A percentile compares a stretch with the other conserved stretches of the same genome.
These are phyloP conservation scores for Hipposideros larvatus DNA, from an alignment of 2,797 vertebrate species.

Conservation along the genomic window DNA sequence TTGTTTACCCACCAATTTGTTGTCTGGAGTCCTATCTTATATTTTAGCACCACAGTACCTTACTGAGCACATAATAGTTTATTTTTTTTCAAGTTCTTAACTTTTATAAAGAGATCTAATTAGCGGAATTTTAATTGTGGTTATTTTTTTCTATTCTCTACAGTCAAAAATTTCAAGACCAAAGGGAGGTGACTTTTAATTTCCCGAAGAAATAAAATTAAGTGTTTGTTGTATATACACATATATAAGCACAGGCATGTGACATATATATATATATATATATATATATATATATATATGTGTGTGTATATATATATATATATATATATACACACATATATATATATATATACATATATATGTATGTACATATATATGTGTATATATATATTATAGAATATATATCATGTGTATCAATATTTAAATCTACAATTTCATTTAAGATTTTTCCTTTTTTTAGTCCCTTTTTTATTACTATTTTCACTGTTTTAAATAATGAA, in stretches of 20 bases:
- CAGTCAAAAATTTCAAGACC: neutral
- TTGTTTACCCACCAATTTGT: neutral
- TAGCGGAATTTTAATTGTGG: conserved; percentile 44
- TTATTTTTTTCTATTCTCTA: neutral
- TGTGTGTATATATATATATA: neutral
- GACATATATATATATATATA: neutral
- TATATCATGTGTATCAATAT: neutral
- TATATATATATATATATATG: neutral
- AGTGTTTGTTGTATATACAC: neutral
- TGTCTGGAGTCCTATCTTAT: neutral
- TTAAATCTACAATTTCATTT: neutral
- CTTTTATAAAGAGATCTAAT: neutral
- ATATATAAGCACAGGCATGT: accelerated
- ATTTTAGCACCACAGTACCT: neutral
- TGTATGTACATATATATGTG: neutral
- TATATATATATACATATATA: neutral
- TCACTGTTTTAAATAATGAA: neutral
- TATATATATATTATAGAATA: neutral
- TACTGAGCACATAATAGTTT: conserved; percentile 18
- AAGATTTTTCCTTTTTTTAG: neutral
- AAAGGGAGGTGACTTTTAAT: neutral
- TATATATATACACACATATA: accelerated
- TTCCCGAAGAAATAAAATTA: neutral
- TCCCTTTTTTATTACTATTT: neutral
- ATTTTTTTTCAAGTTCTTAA: conserved; percentile 44